Evolutionary conservation across 1,140 invertebrate genomes (phyloP).

Genomic region (Zaprionus davidi): DNA sequence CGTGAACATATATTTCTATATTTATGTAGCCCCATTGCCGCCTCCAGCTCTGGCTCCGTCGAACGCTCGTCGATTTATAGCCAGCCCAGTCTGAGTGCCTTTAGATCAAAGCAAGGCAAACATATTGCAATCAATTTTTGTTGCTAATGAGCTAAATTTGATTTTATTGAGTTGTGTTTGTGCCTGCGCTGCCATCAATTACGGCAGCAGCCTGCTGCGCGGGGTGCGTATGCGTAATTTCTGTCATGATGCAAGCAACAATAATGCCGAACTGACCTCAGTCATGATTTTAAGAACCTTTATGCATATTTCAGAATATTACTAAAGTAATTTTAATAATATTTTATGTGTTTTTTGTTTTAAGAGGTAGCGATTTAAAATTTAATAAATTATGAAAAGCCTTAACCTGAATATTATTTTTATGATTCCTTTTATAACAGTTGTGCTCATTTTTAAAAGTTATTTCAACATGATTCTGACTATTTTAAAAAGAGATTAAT

Average conservation of each 20-base stretch:
- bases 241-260: constrained; percentile 24
- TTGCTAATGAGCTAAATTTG: constrained; percentile 79
- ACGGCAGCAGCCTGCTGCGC: background rate
- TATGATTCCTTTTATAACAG: background rate
- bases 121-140: constrained; percentile 77
- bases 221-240: constrained; percentile 40
- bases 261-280: constrained; percentile 16
- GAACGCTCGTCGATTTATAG: constrained; percentile 48
- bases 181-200: constrained; percentile 22
- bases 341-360: background rate
- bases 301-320: background rate
- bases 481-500: too few species aligned
- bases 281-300: background rate
- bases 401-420: background rate
- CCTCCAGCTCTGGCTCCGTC: constrained; percentile 8
- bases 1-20: constrained; percentile 25
- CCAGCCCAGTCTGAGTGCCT: constrained; percentile 60
- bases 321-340: background rate
- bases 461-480: too few species aligned
- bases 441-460: too few species aligned
- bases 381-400: background rate
- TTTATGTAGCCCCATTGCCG: constrained; percentile 31
- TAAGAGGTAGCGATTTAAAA: background rate
- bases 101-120: constrained; percentile 72
- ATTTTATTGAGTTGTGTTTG: constrained; percentile 71